These are phyloP conservation scores for Pristionchus maxplancki DNA, from an alignment of 2,888 invertebrate species.

Conservation along the genomic window DNA sequence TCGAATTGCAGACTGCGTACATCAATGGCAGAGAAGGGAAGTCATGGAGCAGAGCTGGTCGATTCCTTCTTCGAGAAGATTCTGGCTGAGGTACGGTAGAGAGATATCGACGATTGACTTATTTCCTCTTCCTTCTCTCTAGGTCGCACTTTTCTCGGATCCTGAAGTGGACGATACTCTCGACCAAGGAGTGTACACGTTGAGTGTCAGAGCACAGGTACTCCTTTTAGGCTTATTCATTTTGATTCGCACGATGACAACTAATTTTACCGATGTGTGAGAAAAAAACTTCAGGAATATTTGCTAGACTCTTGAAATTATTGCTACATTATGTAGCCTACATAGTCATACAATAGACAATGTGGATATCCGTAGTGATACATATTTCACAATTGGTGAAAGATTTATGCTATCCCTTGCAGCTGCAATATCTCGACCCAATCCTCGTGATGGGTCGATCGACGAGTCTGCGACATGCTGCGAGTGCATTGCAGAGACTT, in stretches of 20 bases:
- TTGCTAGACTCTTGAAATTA: too few relatives aligned
- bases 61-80: conserved; percentile 61
- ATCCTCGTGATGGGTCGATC: conserved; percentile 27
- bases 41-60: conserved; percentile 56
- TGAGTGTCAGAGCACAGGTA: not conserved
- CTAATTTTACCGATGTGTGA: not conserved
- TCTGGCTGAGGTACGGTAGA: conserved; percentile 59
- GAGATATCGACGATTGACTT: not conserved
- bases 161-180: conserved; percentile 55
- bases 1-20: conserved; percentile 54
- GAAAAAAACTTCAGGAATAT: too few relatives aligned
- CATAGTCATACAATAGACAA: too few relatives aligned
- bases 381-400: too few relatives aligned
- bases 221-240: not conserved
- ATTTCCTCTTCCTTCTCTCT: not conserved
- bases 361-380: too few relatives aligned
- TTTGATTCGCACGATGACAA: not conserved
- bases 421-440: not conserved
- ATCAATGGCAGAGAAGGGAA: conserved; percentile 65
- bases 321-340: too few relatives aligned
- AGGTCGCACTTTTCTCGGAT: conserved; percentile 60
- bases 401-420: too few relatives aligned
- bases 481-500: not conserved
- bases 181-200: conserved; percentile 59
- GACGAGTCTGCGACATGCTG: conserved; percentile 7